Base-by-base conservation (phyloP, 2,797 vertebrate species). In the Siniperca obscura region DNA sequence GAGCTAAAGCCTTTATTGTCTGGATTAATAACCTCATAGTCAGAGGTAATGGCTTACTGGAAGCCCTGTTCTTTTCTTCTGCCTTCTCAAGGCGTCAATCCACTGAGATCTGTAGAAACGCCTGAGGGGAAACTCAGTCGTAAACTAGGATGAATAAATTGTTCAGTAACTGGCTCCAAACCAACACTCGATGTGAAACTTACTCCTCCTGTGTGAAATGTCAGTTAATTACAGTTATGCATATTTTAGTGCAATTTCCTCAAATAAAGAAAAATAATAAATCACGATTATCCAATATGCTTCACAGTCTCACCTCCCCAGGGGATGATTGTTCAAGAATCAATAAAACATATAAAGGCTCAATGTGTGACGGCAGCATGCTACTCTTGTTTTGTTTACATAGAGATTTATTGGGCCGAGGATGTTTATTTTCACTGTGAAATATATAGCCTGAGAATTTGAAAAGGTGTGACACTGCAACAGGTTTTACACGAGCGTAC, bases 11-110 rank as follows among this genome's bases (percentile, higher is more conserved):
- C 70, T 86, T 89, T 85, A 90, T 82, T 84, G 84, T 90, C 69
- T 85, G 77, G 82, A 91, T 92, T 90, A 91, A 89, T 89, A 87
- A 89, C 81, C 76, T 55, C 68, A 48, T 46, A 80, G 69, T 85
- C 65, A 75, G 72, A 87, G 78, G 84, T 87, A 90, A 90, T 83
- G 77, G 81, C 64, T 87, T 74, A 79, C 83, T 72, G 83, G 85
- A 90, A 88, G 73, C 65, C 8, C 77, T 30, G 67, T 36, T 81
- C 85, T 77, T 81, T 73, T 90, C 83, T 80, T 82, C 78, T 75
- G 52, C 83, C 72, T 76, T 44, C 84, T 80, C 65, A 21, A 67
- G 78, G 42, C 86, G 74, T 86, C 84, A 62, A 72, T 86, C 85
- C 71, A 25, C 76, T 9, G 76, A 89, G 82, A 85, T 84, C 80